Conservation (phyloP, 2,888 invertebrate species). For the Dryadula phaetusa region DNA sequence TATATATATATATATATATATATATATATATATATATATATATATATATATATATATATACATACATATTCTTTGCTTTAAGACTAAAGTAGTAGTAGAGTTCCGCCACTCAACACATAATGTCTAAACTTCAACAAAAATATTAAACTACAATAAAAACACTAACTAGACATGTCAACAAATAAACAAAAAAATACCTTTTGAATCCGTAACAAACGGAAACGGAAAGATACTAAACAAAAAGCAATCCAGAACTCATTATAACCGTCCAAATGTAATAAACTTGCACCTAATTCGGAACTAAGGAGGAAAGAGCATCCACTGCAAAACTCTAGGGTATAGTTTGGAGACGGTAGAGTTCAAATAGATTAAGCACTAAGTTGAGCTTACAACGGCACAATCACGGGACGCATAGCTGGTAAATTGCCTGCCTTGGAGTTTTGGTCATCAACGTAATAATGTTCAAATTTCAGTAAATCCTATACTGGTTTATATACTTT, state of each 20-base stretch:
- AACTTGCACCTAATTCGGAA: slow-evolving; percentile 40
- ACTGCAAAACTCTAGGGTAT: slow-evolving; percentile 49
- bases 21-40: too few relatives aligned
- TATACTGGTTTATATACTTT: too few relatives aligned
- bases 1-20: too few relatives aligned
- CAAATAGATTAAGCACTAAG: slow-evolving; percentile 48
- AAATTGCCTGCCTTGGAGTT: slow-evolving; percentile 20
- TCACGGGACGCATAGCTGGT: slow-evolving; percentile 15
- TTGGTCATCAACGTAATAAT: slow-evolving; percentile 12
- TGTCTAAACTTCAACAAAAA: too few relatives aligned
- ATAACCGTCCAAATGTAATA: slow-evolving; percentile 12
- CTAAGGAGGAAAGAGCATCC: slow-evolving; percentile 46
- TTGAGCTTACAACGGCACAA: slow-evolving; percentile 46
- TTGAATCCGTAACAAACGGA: too few relatives aligned
- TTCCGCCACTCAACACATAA: too few relatives aligned
- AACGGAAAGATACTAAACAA: background rate
- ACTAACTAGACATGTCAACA: too few relatives aligned
- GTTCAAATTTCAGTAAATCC: background rate
- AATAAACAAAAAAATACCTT: too few relatives aligned
- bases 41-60: too few relatives aligned
- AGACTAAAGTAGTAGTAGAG: too few relatives aligned
- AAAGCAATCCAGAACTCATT: slow-evolving; percentile 13
- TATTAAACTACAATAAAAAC: too few relatives aligned
- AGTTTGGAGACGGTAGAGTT: slow-evolving; percentile 46
- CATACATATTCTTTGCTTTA: too few relatives aligned